Conservation (phyloP, 2,797 vertebrate genomes). For the Pteropus rufus region DNA sequence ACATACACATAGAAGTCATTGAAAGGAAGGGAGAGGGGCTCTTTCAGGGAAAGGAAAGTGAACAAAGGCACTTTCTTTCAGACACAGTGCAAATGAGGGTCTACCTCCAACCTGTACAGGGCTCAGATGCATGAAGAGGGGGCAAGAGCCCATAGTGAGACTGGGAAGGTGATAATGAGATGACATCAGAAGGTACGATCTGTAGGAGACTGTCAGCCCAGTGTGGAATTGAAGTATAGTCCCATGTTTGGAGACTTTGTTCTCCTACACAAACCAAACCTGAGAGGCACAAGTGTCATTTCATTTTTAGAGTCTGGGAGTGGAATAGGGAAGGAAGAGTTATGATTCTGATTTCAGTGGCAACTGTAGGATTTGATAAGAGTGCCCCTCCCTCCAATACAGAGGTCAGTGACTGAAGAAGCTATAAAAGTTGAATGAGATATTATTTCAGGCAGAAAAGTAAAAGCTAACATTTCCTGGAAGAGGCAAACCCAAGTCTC, state of each 20-base stretch:
- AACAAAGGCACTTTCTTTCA: not conserved
- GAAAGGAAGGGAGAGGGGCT: not conserved
- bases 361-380: not conserved
- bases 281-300: not conserved
- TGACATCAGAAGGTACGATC: not conserved
- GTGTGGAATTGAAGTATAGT: not conserved
- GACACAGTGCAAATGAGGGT: not conserved
- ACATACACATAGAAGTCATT: not conserved
- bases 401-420: not conserved
- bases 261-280: not conserved
- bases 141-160: too few relatives aligned
- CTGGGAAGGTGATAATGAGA: not conserved
- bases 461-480: constrained; percentile 13
- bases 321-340: not conserved
- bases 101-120: not conserved
- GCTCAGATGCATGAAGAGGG: not conserved
- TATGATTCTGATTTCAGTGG: not conserved
- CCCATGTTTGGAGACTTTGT: not conserved
- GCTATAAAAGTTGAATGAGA: not conserved
- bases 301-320: not conserved
- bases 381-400: not conserved
- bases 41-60: not conserved
- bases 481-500: not conserved
- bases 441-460: not conserved
- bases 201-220: accelerated